These are phyloP conservation scores for Ceyx melanurus DNA, from an alignment of 2,113 vertebrate species.

Conservation along the genomic window DNA sequence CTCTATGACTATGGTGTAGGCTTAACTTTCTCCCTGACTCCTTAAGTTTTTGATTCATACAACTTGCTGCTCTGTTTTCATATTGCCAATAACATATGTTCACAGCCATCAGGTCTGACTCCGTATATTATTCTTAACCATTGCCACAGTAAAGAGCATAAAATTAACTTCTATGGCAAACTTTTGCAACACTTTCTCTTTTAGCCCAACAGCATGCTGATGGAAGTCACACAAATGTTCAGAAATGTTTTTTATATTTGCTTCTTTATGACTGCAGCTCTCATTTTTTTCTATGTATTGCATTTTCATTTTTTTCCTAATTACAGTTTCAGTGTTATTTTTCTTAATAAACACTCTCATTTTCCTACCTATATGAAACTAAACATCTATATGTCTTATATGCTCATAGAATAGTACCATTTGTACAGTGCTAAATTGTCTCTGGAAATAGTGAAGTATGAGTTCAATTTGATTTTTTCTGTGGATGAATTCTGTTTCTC, in stretches of 20 bases:
- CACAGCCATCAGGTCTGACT: background rate
- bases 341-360: background rate
- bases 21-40: background rate
- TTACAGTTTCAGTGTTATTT: background rate
- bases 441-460: background rate
- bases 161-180: background rate
- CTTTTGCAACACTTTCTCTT: background rate
- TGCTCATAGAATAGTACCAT: background rate
- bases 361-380: background rate
- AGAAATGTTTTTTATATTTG: background rate
- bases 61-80: background rate
- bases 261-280: background rate
- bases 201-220: background rate
- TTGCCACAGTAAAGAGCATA: background rate
- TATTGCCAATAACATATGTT: background rate
- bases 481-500: background rate
- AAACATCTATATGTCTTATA: background rate
- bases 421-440: background rate
- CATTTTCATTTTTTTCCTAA: background rate
- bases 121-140: background rate
- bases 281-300: accelerated
- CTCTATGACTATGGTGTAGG: background rate
- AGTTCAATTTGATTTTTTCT: background rate
- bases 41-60: background rate
- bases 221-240: background rate